Evolutionary conservation across 2,113 vertebrate species (phyloP).

Genomic region (Alectura lathami): DNA sequence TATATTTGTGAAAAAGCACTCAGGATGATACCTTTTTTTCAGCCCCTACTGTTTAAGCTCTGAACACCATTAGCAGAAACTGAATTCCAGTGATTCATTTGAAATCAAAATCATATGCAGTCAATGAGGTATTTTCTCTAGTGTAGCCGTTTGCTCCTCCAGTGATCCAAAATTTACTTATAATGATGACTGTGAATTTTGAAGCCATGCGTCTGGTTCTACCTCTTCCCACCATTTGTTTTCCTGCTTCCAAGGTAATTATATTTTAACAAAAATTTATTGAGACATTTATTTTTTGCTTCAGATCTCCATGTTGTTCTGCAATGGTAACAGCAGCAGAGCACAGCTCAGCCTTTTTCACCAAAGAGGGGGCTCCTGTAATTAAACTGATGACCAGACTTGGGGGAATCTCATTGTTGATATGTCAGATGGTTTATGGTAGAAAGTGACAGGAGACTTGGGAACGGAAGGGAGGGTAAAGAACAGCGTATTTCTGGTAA

Average conservation of each 20-base stretch:
- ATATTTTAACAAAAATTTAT: conserved; percentile 79
- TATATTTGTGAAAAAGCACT: conserved; percentile 71
- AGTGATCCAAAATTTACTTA: conserved; percentile 68
- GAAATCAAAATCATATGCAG: background rate
- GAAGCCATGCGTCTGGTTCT: conserved; percentile 71
- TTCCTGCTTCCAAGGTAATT: conserved; percentile 76
- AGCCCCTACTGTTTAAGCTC: conserved; percentile 11
- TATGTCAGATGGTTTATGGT: background rate
- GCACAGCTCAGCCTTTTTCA: background rate
- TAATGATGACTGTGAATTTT: conserved; percentile 69
- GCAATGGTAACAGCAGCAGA: background rate
- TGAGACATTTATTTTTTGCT: conserved; percentile 77
- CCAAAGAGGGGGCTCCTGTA: background rate
- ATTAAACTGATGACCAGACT: background rate
- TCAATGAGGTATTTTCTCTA: background rate
- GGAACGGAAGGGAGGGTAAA: background rate
- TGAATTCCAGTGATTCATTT: background rate
- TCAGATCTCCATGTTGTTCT: conserved; percentile 73
- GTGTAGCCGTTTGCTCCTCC: background rate
- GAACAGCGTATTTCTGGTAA: background rate
- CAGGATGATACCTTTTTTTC: conserved; percentile 19
- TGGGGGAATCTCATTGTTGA: background rate
- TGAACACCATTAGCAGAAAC: background rate
- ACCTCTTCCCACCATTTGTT: conserved; percentile 64
- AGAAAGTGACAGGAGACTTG: background rate